Evolutionary conservation across 2,797 vertebrate genomes (phyloP).

Genomic region (Sebastes diaconus): DNA sequence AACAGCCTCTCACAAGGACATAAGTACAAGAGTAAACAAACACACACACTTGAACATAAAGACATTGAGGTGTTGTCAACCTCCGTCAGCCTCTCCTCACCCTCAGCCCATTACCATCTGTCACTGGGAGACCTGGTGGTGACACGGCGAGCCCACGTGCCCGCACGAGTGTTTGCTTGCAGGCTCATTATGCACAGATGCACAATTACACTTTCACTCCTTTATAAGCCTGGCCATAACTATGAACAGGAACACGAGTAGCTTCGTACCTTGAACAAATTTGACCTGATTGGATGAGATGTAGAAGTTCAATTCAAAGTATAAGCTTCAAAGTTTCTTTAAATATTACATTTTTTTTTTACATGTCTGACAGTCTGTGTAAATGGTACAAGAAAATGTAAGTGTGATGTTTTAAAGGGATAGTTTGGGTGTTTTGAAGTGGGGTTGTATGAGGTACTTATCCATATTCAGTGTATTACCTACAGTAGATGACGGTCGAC

Average conservation of each 20-base stretch:
- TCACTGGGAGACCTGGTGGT: slow-evolving; percentile 66
- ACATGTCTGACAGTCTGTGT: background rate
- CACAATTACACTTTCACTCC: slow-evolving; percentile 24
- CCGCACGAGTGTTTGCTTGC: slow-evolving; percentile 31
- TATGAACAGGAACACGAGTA: slow-evolving; percentile 30
- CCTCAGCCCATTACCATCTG: slow-evolving; percentile 75
- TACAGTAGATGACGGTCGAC: too few species aligned
- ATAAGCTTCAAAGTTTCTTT: slow-evolving; percentile 3
- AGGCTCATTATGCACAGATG: slow-evolving; percentile 58
- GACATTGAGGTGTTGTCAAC: slow-evolving; percentile 57
- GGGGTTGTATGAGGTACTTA: too few species aligned
- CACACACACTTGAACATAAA: slow-evolving; percentile 35
- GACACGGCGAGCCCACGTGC: slow-evolving; percentile 30
- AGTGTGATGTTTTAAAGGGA: background rate
- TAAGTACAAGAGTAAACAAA: slow-evolving; percentile 20
- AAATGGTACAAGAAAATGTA: background rate
- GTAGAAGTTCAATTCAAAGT: slow-evolving; percentile 41
- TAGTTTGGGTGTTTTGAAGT: too few species aligned
- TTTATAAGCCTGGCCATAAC: slow-evolving; percentile 16
- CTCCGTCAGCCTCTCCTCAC: slow-evolving; percentile 61
- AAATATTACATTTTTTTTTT: background rate
- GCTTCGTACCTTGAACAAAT: slow-evolving; percentile 31
- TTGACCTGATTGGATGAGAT: slow-evolving; percentile 7
- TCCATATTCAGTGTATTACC: too few species aligned
- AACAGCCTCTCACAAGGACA: slow-evolving; percentile 40